phyloP scores from a whole-genome alignment of 2,888 invertebrate species.

The Sceliomorpha sp. region DNA sequence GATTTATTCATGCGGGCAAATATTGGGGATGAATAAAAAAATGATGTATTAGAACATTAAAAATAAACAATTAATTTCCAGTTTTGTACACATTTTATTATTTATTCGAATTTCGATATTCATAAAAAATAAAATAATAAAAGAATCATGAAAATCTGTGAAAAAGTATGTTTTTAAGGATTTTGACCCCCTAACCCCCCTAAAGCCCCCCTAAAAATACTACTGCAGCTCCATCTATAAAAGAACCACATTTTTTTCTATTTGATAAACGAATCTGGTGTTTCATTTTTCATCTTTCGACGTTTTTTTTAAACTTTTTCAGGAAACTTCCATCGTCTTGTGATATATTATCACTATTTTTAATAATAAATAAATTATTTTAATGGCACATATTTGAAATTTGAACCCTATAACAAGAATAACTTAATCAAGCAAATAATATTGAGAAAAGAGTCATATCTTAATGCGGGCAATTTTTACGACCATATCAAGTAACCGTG shows the following conservation, averaged over 20 bases:
- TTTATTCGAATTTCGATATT: conserved; percentile 2
- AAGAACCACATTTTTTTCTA: conserved; percentile 1
- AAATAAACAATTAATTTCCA: conserved; percentile 4
- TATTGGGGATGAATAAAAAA: no score
- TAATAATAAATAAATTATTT: no score
- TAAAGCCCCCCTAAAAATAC: neutral
- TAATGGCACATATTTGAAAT: no score
- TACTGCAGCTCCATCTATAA: conserved; percentile 1
- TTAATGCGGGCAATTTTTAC: no score
- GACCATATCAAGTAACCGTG: no score
- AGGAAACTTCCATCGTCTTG: no score
- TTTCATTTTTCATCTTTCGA: conserved; percentile 1
- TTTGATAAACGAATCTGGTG: neutral
- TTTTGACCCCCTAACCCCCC: no score
- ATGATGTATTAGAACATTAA: neutral
- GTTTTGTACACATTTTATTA: neutral
- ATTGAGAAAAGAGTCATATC: no score
- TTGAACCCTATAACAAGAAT: no score
- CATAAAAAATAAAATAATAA: conserved; percentile 6
- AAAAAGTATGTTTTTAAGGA: neutral
- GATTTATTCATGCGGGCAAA: no score
- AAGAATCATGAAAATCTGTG: conserved; percentile 1
- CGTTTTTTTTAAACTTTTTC: neutral
- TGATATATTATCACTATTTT: no score
- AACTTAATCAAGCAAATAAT: no score